Evolutionary conservation across 2,797 vertebrate genomes (phyloP), one percentile per base, ranked within the genome.

Genomic region (Holocentrus rufus): DNA sequence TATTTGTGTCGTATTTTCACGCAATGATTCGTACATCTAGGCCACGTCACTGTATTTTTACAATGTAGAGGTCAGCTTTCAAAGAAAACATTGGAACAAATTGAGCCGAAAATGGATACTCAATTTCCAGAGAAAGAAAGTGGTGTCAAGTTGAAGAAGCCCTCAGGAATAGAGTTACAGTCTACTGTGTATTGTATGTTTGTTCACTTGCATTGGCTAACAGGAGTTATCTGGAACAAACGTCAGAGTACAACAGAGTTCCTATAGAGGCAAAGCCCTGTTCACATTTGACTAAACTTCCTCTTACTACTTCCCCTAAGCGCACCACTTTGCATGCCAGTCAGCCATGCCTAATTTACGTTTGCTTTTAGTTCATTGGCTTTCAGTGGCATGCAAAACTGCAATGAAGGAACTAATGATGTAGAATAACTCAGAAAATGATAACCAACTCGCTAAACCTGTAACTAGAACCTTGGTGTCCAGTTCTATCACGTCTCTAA

Each of bases 301-400:
- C 89, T 88, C 83, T 76, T 82, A n/a, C 59, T 72, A 66, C 81
- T 91, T 87, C 88, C 86, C 18, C 69, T 18, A 52, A 72, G 46
- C 66, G 57, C 55, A 53, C 63, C 25, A 49, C 49, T 88, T 84
- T 90, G 73, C 75, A 81, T 83, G 46, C 44, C 23, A 62, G 44
- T 74, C 66, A 69, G 72, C 80, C 31, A 71, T 23, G 27, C 65
- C 57, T 69, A 66, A 61, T 76, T 77, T 65, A 61, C 30, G 73
- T 76, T 90, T 88, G 84, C 76, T 66, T 77, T 62, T 74, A 60
- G 62, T 54, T 73, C 4, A 47, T 9, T 42, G 60, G 31, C 42
- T 77, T 77, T 69, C 42, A 88, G 73, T 60, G 47, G 23, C 39
- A 66, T 65, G 50, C 64, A 73, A 80, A 84, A 55, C 52, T n/a